Percentiles rank a stretch among this genome's conserved stretches.
Evolutionary conservation across 1,140 invertebrate species (phyloP).

Genomic region (Pantala flavescens): DNA sequence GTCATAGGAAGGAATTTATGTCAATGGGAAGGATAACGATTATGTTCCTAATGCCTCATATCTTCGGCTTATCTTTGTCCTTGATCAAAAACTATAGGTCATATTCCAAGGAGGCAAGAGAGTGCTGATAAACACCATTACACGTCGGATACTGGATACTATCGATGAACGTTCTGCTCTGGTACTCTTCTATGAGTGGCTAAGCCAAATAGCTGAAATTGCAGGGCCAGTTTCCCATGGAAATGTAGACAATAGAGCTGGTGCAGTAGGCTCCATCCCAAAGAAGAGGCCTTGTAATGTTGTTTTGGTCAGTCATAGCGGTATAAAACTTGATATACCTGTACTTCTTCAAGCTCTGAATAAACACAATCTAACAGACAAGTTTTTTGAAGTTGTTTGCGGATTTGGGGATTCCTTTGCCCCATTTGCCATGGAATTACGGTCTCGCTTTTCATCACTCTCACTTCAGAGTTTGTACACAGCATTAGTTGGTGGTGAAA

Average conservation of each 20-base stretch:
- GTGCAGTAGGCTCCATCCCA: background rate
- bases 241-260: background rate
- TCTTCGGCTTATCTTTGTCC: no score
- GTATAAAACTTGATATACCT: conserved; percentile 16
- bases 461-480: conserved; percentile 15
- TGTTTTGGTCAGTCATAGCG: conserved; percentile 12
- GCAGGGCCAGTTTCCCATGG: background rate
- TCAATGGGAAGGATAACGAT: no score
- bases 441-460: conserved; percentile 1
- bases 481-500: conserved; percentile 10
- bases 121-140: conserved; percentile 12
- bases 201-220: background rate
- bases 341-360: conserved; percentile 13
- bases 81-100: background rate
- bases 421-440: conserved; percentile 14
- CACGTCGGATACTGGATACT: conserved; percentile 11
- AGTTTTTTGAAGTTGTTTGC: conserved; percentile 13
- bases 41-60: no score
- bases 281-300: background rate
- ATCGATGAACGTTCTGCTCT: conserved; percentile 11
- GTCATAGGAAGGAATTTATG: no score
- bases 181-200: conserved; percentile 9
- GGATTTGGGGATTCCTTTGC: conserved; percentile 17
- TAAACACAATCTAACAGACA: background rate
- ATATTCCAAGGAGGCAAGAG: background rate